Conservation (phyloP, 2,113 vertebrate genomes). For the Paradisaea rubra region DNA sequence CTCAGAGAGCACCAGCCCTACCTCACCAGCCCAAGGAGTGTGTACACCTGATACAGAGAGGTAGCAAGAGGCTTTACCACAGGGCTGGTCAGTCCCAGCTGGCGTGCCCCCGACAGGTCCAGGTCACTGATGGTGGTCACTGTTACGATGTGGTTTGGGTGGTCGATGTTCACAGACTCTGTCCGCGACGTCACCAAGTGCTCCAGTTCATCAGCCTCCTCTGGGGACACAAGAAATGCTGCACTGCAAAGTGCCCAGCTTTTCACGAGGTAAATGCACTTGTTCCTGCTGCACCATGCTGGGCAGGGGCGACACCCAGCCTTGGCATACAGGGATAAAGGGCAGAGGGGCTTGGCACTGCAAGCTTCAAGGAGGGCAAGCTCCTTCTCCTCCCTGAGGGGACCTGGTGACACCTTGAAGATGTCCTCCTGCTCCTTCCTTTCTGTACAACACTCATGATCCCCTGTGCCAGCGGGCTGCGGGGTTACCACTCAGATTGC, state of each 20-base stretch:
- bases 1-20: neutral
- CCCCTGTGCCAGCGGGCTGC: neutral
- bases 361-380: neutral
- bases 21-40: neutral
- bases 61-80: constrained; percentile 50
- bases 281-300: neutral
- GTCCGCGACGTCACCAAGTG: constrained; percentile 74
- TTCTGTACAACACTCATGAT: neutral
- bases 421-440: neutral
- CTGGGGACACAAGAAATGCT: constrained; percentile 31
- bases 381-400: neutral
- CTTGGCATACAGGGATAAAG: neutral
- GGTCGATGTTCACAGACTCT: constrained; percentile 85
- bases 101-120: constrained; percentile 77
- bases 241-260: neutral
- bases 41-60: neutral
- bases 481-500: fast-evolving
- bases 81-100: constrained; percentile 65
- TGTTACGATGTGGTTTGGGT: constrained; percentile 93
- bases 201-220: constrained; percentile 86
- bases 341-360: neutral
- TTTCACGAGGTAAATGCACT: neutral
- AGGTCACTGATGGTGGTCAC: constrained; percentile 93
- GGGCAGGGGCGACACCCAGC: fast-evolving
- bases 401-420: neutral